Percentiles rank a stretch among this genome's conserved stretches.
Conservation (phyloP, 2,113 vertebrate genomes). For the Planiliza haematocheilus region DNA sequence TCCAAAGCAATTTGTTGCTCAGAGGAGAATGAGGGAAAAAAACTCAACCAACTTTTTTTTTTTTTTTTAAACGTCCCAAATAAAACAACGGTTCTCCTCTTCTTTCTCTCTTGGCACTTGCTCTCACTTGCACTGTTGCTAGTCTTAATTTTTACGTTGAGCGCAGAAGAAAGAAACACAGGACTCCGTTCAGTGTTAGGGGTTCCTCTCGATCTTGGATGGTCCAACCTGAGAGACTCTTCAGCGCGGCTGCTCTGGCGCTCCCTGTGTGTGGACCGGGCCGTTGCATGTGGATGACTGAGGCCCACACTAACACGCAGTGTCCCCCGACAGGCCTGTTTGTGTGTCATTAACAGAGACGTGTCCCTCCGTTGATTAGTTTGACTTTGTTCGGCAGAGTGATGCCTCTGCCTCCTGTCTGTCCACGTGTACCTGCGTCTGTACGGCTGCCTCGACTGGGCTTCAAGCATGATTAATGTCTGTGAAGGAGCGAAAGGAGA, state of each 20-base stretch:
- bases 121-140: conserved; percentile 36
- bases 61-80: conserved; percentile 16
- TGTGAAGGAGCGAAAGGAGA: too few species aligned
- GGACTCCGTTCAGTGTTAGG: background rate
- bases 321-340: background rate
- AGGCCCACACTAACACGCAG: conserved; percentile 72
- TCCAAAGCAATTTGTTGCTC: conserved; percentile 11
- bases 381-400: conserved; percentile 14
- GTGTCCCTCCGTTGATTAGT: conserved; percentile 13
- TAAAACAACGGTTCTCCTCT: conserved; percentile 36
- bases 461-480: conserved; percentile 63
- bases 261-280: conserved; percentile 27
- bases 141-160: conserved; percentile 11
- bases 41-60: too few species aligned
- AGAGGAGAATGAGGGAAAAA: background rate
- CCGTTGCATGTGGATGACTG: conserved; percentile 69
- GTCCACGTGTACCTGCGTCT: conserved; percentile 44
- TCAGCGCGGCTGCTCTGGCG: conserved; percentile 21
- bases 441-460: conserved; percentile 39
- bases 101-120: conserved; percentile 29
- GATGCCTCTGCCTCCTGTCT: conserved; percentile 29
- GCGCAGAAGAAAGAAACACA: background rate
- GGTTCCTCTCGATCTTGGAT: conserved; percentile 39
- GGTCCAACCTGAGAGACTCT: background rate
- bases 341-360: conserved; percentile 49